Conservation (phyloP, 2,888 invertebrate genomes). For the Volucella bombylans region DNA sequence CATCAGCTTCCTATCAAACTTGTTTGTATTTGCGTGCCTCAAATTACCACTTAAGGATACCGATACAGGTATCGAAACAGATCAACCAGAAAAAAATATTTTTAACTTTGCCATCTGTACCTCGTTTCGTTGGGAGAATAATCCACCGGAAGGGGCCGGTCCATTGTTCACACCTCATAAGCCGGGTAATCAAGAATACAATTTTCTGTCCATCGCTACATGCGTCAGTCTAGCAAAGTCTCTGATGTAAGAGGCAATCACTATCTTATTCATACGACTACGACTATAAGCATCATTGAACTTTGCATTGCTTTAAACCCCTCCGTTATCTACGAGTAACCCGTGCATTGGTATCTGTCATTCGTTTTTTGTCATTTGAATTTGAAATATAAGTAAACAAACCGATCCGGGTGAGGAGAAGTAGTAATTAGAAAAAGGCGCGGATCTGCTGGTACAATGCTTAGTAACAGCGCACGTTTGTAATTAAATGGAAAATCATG, state of each 20-base stretch:
- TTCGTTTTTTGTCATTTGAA: too few relatives aligned
- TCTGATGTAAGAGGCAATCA: conserved; percentile 16
- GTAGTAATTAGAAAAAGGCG: too few relatives aligned
- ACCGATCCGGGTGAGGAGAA: too few relatives aligned
- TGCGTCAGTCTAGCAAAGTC: conserved; percentile 20
- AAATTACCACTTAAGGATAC: conserved; percentile 17
- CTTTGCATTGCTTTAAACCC: neutral
- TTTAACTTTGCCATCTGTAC: neutral
- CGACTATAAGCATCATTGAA: conserved; percentile 20
- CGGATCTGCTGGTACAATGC: too few relatives aligned
- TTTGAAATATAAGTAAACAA: too few relatives aligned
- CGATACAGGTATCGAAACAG: conserved; percentile 5
- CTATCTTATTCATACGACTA: neutral
- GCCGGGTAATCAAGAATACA: neutral
- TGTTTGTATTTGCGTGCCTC: neutral
- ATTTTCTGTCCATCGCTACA: conserved; percentile 16
- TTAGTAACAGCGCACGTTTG: too few relatives aligned
- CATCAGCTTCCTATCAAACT: conserved; percentile 8
- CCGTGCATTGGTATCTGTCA: too few relatives aligned
- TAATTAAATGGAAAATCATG: too few relatives aligned
- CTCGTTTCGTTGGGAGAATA: conserved; percentile 11
- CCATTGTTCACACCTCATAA: neutral
- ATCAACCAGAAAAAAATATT: conserved; percentile 11
- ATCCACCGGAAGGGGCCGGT: conserved; percentile 15
- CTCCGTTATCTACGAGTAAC: neutral